A percentile compares a stretch with the other conserved stretches of the same genome.
Evolutionary conservation across 2,888 invertebrate genomes (phyloP).

Genomic region (Scelioninae gen. 2): DNA sequence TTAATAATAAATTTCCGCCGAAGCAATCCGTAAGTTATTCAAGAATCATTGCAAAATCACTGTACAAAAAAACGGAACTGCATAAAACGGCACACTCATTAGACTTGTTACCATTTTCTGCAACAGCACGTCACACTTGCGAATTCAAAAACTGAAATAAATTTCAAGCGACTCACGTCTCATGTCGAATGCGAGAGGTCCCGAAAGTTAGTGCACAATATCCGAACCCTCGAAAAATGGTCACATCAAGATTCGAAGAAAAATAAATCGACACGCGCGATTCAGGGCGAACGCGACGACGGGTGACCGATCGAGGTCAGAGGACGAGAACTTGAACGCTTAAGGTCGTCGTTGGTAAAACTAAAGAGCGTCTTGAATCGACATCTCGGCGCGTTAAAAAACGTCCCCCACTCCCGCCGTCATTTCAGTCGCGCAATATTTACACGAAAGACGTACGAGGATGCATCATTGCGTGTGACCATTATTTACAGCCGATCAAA

Average conservation of each 20-base stretch:
- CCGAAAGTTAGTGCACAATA: too few species aligned
- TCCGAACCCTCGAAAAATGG: background rate
- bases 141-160: too few species aligned
- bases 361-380: constrained; percentile 65
- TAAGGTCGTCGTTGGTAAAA: constrained; percentile 67
- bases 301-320: constrained; percentile 59
- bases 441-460: constrained; percentile 61
- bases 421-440: constrained; percentile 63
- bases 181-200: too few species aligned
- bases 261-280: constrained; percentile 9
- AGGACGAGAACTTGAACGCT: constrained; percentile 62
- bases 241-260: constrained; percentile 1
- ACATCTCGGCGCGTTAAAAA: constrained; percentile 65
- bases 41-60: too few species aligned
- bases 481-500: constrained; percentile 46
- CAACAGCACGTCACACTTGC: too few species aligned
- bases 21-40: too few species aligned
- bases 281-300: constrained; percentile 8
- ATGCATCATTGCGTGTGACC: constrained; percentile 43
- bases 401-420: constrained; percentile 62
- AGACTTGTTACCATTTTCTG: too few species aligned
- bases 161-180: too few species aligned
- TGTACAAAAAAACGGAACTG: too few species aligned
- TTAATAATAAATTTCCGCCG: too few species aligned
- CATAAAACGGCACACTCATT: too few species aligned